Evolutionary conservation across 2,113 vertebrate genomes (phyloP).

Genomic region (Acrocephalus kingi): DNA sequence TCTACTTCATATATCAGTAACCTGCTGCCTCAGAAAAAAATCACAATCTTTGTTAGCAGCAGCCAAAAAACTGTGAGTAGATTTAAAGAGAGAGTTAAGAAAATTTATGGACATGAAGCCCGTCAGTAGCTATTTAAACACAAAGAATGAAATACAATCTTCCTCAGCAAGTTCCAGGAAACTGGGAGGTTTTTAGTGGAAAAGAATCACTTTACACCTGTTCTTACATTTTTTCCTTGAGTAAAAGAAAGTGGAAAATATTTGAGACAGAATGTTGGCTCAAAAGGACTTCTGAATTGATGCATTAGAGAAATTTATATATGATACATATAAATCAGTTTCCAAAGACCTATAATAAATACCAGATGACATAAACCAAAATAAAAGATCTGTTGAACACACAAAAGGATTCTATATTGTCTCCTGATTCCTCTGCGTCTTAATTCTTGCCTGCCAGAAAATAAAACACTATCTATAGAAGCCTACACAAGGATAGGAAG

Average conservation of each 20-base stretch:
- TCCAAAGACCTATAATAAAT: not conserved
- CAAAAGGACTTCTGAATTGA: not conserved
- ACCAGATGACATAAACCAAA: not conserved
- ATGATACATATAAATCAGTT: not conserved
- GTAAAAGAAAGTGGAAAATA: not conserved
- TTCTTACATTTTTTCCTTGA: constrained; percentile 2
- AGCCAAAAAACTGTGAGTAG: not conserved
- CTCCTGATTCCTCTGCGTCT: not conserved
- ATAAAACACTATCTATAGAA: not conserved
- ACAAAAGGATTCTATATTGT: not conserved
- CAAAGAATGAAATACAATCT: not conserved
- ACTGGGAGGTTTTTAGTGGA: not conserved
- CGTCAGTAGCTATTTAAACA: not conserved
- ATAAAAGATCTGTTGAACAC: not conserved
- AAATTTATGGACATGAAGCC: not conserved
- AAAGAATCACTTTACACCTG: constrained; percentile 9
- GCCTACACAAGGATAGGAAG: not conserved
- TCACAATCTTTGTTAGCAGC: not conserved
- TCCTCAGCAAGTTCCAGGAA: not conserved
- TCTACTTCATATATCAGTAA: not conserved
- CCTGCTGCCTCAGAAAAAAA: not conserved
- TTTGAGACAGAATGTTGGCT: constrained; percentile 3
- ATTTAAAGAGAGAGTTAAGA: not conserved
- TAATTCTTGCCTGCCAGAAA: not conserved
- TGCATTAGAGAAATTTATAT: not conserved